These are phyloP conservation scores for Herpetotheres cachinnans DNA, from an alignment of 2,113 vertebrate genomes.

Conservation along the genomic window DNA sequence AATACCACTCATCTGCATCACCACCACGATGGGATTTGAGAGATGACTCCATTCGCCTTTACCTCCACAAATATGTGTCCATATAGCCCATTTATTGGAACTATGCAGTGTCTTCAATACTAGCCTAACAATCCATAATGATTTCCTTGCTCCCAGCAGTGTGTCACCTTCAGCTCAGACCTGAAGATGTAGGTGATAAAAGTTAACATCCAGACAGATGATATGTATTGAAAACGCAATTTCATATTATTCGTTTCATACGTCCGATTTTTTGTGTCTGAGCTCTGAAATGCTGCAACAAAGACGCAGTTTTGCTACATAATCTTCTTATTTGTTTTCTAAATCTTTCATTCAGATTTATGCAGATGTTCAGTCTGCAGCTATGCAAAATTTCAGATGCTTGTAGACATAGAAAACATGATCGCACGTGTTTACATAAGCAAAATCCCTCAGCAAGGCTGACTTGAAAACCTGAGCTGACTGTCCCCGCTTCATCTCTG, in stretches of 20 bases:
- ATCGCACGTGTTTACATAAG: conserved; percentile 42
- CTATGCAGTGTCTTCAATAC: not conserved
- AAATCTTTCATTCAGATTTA: conserved; percentile 33
- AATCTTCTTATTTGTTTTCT: conserved; percentile 49
- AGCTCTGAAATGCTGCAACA: conserved; percentile 5
- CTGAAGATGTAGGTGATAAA: not conserved
- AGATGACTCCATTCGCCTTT: not conserved
- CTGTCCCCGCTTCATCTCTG: conserved; percentile 35
- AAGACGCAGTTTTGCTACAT: conserved; percentile 22
- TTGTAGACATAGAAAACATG: not conserved
- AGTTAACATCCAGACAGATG: not conserved
- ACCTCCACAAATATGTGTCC: not conserved
- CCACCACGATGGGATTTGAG: not conserved
- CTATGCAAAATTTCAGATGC: conserved; percentile 46
- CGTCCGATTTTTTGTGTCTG: conserved; percentile 32
- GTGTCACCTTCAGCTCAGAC: not conserved
- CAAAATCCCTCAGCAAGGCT: conserved; percentile 25
- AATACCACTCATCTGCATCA: not conserved
- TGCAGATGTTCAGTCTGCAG: conserved; percentile 58
- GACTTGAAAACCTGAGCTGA: conserved; percentile 38
- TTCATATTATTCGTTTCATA: not conserved
- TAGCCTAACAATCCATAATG: not conserved
- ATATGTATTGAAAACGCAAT: not conserved
- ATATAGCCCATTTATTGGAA: not conserved
- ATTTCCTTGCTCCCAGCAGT: not conserved